Percentiles rank a stretch among this genome's conserved stretches.
phyloP scores from a whole-genome alignment of 2,113 vertebrate genomes.

The Siphamia tubifer region DNA sequence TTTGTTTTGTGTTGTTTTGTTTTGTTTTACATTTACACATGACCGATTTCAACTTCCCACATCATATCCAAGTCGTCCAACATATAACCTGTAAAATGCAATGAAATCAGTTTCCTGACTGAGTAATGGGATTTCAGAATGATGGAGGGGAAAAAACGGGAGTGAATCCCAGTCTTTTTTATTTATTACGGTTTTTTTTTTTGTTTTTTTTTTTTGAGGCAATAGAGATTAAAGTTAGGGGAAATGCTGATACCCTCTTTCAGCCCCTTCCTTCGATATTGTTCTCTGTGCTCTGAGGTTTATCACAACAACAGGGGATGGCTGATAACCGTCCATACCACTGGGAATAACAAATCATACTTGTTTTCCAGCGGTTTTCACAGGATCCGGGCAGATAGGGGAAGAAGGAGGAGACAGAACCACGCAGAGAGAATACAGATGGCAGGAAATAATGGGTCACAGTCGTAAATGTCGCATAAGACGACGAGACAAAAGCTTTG shows the following conservation, averaged over 20 bases:
- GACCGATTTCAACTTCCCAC: not conserved
- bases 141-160: not conserved
- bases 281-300: conserved; percentile 38
- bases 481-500: not conserved
- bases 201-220: conserved; percentile 1
- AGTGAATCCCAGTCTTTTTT: not conserved
- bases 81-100: not conserved
- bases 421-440: conserved; percentile 15
- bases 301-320: conserved; percentile 52
- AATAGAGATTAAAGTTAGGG: conserved; percentile 30
- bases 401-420: not conserved
- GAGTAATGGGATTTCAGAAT: conserved; percentile 2
- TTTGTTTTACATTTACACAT: not conserved
- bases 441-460: not conserved
- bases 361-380: conserved; percentile 53
- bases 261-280: conserved; percentile 32
- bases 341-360: conserved; percentile 62
- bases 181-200: conserved; percentile 5
- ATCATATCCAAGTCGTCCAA: not conserved
- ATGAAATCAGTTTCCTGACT: not conserved
- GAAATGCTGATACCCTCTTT: conserved; percentile 21
- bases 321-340: conserved; percentile 50
- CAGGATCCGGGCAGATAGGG: conserved; percentile 19
- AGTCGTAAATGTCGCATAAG: conserved; percentile 8
- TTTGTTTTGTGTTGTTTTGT: not conserved